Conservation (phyloP, 2,888 invertebrate species). For the Sialis fuliginosa region DNA sequence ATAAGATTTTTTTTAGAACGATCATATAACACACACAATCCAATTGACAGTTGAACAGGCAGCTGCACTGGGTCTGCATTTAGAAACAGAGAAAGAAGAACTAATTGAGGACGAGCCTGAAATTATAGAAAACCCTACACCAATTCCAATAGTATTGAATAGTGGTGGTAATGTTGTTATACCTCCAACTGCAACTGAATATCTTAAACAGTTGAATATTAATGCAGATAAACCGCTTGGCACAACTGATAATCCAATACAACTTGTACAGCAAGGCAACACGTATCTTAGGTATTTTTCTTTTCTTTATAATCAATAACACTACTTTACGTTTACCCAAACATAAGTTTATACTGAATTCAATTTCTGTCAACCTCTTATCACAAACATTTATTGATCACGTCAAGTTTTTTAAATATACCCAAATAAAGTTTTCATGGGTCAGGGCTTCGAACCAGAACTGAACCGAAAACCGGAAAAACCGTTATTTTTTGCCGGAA, state of each 20-base stretch:
- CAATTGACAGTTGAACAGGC: conserved; percentile 10
- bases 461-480: no score
- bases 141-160: neutral
- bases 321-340: no score
- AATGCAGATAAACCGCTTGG: conserved; percentile 7
- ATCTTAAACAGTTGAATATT: conserved; percentile 2
- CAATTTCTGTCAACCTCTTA: no score
- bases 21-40: conserved; percentile 9
- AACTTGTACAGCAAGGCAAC: conserved; percentile 9
- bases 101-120: neutral
- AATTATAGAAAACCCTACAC: neutral
- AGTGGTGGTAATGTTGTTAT: neutral
- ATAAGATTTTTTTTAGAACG: conserved; percentile 5
- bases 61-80: conserved; percentile 7
- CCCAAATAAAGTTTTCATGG: no score
- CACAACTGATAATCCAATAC: conserved; percentile 9
- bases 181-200: neutral
- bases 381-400: no score
- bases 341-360: no score
- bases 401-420: neutral
- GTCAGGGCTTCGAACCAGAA: no score
- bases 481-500: no score
- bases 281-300: conserved; percentile 6
- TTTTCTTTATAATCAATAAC: neutral
- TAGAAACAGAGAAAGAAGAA: conserved; percentile 2